A percentile compares a stretch with the other conserved stretches of the same genome.
These are phyloP conservation scores for Drosophila tristis DNA, from an alignment of 1,140 invertebrate species.

Conservation along the genomic window DNA sequence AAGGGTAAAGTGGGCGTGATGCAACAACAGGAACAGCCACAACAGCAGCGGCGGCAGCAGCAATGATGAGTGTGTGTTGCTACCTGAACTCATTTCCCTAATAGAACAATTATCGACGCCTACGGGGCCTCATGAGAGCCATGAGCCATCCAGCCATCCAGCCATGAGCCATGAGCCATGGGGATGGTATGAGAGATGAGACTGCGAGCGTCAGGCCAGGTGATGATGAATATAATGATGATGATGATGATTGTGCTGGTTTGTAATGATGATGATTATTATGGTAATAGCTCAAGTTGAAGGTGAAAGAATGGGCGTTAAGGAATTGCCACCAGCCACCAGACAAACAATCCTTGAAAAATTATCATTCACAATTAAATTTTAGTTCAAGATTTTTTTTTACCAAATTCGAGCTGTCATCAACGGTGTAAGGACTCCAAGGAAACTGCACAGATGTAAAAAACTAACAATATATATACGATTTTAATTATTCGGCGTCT, in stretches of 20 bases:
- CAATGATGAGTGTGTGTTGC: conserved; percentile 14
- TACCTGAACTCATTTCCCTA: conserved; percentile 70
- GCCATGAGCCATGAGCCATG: conserved; percentile 1
- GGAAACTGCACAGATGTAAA: no score
- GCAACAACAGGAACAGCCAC: conserved; percentile 10
- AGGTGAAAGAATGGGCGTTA: no score
- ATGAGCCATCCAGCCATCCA: neutral
- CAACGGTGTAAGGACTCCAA: no score
- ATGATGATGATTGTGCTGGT: conserved; percentile 28
- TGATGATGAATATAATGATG: conserved; percentile 29
- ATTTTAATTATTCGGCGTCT: no score
- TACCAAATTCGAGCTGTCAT: no score
- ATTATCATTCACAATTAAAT: no score
- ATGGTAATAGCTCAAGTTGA: conserved; percentile 14
- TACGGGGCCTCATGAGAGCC: conserved; percentile 13
- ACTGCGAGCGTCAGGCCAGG: conserved; percentile 5
- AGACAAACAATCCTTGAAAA: no score
- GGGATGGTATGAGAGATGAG: conserved; percentile 3
- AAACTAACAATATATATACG: no score
- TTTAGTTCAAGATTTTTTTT: no score
- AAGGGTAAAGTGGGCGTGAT: conserved; percentile 22
- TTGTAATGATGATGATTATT: conserved; percentile 17
- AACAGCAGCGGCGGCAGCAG: conserved; percentile 5
- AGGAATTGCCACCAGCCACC: no score
- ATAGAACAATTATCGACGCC: conserved; percentile 79